Base-by-base conservation (phyloP, 2,888 invertebrate species). In the Caenorhabditis sp. region DNA sequence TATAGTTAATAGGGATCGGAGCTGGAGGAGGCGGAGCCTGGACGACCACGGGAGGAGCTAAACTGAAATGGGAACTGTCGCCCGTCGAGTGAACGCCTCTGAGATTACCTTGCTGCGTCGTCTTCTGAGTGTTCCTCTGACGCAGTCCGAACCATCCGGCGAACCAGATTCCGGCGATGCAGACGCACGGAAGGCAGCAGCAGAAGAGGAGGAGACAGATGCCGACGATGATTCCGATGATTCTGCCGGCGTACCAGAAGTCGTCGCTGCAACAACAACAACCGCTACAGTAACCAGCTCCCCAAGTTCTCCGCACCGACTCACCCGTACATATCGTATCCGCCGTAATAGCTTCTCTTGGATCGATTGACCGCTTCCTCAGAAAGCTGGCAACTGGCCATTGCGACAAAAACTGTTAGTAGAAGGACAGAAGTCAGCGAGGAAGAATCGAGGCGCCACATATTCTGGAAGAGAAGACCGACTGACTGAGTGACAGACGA, bases 141-240 rank as follows among this genome's bases (percentile, higher is more conserved):
- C 86, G 72, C 30, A 87, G 35, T 15, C 88, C 88, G 63, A 88
- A 88, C 88, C 88, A 88, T 35, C 88, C 88, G 20, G 84, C 81
- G 70, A 88, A 88, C 87, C 86, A 87, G 27, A 87, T 85, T 20
- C 88, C 88, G 17, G 82, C 79, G 43, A 86, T 79, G 61, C 88
- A 88, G 45, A 88, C 76, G 59, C 87, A 88, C 8, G 88, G 88
- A 2, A 85, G 68, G 62, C 88, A 88, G 65, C 88, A 83, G 71
- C 86, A 84, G 41, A 85, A 75, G 9, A 88, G 65, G 35, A 87
- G 76, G 9, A 87, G 65, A n/a, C 86, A 52, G 22, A 82, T 81
- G 11, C 87, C 88, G 15, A 83, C 62, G 30, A 86, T 83, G 63
- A 86, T 84, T 0, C 87, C 88, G 71, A 88, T 81, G n/a, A 88